Conservation (phyloP, 2,888 invertebrate genomes). For the Metacarcinus magister region DNA sequence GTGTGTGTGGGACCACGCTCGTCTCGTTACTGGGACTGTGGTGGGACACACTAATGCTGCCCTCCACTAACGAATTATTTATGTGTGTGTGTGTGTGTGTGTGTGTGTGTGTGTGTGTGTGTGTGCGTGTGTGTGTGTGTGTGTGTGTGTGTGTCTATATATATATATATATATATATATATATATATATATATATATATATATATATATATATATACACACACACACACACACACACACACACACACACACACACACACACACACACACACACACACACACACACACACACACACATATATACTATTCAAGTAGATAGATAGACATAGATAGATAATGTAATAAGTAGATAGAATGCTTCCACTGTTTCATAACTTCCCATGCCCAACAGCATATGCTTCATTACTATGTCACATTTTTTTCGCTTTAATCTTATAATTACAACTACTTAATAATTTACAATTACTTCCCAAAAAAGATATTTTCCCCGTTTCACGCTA, state of each 20-base stretch:
- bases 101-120: not conserved
- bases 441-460: not conserved
- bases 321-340: not conserved
- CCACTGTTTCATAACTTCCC: not conserved
- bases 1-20: constrained; percentile 39
- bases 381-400: not conserved
- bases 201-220: not conserved
- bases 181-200: constrained; percentile 65
- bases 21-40: constrained; percentile 13
- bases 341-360: not conserved
- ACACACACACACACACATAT: no score
- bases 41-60: constrained; percentile 19
- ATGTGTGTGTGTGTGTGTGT: not conserved
- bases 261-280: no score
- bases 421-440: not conserved
- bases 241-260: no score
- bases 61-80: not conserved
- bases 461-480: not conserved
- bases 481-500: not conserved
- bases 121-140: not conserved
- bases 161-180: constrained; percentile 69
- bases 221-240: no score
- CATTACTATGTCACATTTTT: not conserved
- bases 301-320: not conserved
- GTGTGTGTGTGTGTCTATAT: not conserved